Conservation (phyloP, 1,140 invertebrate species). For the Melanaphis sacchari region DNA sequence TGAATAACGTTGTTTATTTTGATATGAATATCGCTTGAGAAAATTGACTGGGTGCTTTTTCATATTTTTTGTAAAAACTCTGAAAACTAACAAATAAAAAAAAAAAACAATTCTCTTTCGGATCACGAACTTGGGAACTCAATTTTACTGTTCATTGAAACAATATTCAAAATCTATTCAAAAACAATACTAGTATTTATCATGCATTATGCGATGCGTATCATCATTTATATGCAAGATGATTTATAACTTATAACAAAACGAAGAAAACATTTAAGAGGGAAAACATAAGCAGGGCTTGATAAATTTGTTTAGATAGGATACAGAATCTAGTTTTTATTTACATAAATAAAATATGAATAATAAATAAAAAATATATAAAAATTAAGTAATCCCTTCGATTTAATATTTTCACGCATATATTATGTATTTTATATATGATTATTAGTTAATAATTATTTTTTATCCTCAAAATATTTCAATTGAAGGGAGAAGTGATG, state of each 20-base stretch:
- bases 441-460: too few species aligned
- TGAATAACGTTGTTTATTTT: not conserved
- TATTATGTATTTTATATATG: not conserved
- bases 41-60: slow-evolving; percentile 18
- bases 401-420: not conserved
- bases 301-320: not conserved
- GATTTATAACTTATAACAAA: not conserved
- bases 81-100: slow-evolving; percentile 19
- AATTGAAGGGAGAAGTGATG: too few species aligned
- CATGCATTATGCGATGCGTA: not conserved
- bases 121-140: not conserved
- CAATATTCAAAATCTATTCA: not conserved
- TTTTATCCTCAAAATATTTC: too few species aligned
- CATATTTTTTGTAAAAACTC: not conserved
- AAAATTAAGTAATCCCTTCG: not conserved
- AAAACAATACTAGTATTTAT: not conserved
- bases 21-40: slow-evolving; percentile 12
- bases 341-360: not conserved
- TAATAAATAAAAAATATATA: not conserved
- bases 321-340: not conserved
- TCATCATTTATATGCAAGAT: not conserved
- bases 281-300: not conserved
- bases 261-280: not conserved
- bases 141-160: slow-evolving; percentile 31
- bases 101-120: slow-evolving; percentile 4